Conservation (phyloP, 2,797 vertebrate genomes). For the Aldrovandia affinis region DNA sequence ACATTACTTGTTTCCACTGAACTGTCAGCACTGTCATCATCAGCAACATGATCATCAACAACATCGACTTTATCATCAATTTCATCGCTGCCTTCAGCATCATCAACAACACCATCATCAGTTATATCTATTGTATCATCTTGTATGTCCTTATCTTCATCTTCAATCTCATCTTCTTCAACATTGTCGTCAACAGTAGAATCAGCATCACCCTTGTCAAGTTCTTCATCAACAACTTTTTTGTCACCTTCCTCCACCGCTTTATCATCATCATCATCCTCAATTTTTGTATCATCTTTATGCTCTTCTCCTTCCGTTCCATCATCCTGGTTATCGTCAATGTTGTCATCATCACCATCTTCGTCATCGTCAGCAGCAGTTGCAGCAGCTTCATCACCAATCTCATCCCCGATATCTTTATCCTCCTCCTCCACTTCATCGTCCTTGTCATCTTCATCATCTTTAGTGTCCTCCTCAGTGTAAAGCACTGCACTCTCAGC, state of each 20-base stretch:
- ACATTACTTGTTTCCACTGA: neutral
- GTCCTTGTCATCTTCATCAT: neutral
- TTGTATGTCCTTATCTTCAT: conserved; percentile 29
- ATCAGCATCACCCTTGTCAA: neutral
- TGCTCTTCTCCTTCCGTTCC: conserved; percentile 33
- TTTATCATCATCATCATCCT: conserved; percentile 57
- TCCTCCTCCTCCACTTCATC: no score
- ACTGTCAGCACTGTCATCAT: neutral
- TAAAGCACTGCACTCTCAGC: conserved; percentile 12
- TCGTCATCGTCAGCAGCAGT: conserved; percentile 41
- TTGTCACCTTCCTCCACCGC: conserved; percentile 54
- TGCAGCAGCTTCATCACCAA: conserved; percentile 26
- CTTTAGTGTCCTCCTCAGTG: neutral
- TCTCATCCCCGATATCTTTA: no score
- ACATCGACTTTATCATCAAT: neutral
- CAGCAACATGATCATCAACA: neutral
- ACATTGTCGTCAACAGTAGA: conserved; percentile 9
- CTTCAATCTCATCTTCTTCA: neutral
- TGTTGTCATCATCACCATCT: conserved; percentile 41
- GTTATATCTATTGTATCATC: neutral
- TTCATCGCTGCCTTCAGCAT: neutral
- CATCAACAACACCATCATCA: neutral
- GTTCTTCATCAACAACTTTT: conserved; percentile 32
- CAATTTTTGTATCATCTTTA: conserved; percentile 28
- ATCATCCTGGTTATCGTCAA: conserved; percentile 55